phyloP scores from a whole-genome alignment of 2,113 vertebrate genomes.

The Eulemur macaco region DNA sequence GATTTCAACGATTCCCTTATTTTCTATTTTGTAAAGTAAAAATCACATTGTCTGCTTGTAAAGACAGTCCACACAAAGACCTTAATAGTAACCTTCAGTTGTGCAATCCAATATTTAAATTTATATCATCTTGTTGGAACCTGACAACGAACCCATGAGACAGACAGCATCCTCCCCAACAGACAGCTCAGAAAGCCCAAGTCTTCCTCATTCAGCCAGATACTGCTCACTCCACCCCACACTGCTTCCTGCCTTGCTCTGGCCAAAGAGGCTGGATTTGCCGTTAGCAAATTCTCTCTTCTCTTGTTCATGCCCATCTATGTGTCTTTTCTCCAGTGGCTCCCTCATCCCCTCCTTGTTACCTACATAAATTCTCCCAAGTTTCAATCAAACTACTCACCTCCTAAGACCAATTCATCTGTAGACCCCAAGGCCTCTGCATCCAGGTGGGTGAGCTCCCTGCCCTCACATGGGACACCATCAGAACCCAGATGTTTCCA shows the following conservation, averaged over 20 bases:
- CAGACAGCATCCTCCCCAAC: not conserved
- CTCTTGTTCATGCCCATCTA: fast-evolving
- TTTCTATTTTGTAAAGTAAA: slow-evolving; percentile 24
- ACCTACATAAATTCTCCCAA: not conserved
- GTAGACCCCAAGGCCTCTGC: not conserved
- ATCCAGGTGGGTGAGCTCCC: not conserved
- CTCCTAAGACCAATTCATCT: not conserved
- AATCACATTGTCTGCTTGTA: not conserved
- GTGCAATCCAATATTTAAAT: not conserved
- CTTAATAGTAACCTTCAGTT: not conserved
- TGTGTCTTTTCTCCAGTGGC: not conserved
- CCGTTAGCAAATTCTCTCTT: not conserved
- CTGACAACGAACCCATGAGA: not conserved
- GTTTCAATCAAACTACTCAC: too few relatives aligned
- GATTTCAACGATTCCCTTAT: not conserved
- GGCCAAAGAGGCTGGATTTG: not conserved
- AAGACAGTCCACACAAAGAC: not conserved
- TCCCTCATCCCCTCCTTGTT: not conserved
- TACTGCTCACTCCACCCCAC: not conserved
- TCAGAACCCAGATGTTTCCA: not conserved
- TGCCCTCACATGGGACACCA: not conserved
- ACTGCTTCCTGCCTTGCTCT: not conserved
- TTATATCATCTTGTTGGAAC: not conserved
- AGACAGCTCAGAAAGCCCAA: not conserved
- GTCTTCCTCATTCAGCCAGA: not conserved